These are phyloP conservation scores for Forficula auricularia DNA, from an alignment of 1,140 invertebrate genomes.

Conservation along the genomic window DNA sequence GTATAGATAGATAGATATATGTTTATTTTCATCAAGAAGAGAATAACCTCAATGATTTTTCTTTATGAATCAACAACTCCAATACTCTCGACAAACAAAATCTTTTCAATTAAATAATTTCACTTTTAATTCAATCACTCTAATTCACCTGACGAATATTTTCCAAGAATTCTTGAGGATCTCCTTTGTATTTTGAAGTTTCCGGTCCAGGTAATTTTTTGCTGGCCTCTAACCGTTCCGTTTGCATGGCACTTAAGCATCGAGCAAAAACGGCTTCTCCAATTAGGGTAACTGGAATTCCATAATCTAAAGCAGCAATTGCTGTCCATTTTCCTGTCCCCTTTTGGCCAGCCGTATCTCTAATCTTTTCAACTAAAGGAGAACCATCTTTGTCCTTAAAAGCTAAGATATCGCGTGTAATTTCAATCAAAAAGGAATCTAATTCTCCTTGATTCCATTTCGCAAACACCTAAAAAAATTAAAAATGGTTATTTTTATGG, in stretches of 20 bases:
- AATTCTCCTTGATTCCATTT: constrained; percentile 94
- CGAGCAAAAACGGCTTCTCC: constrained; percentile 95
- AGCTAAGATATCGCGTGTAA: constrained; percentile 89
- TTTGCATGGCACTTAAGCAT: constrained; percentile 70
- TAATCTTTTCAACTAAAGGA: constrained; percentile 77
- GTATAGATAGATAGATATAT: too few relatives aligned
- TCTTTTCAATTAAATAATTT: too few relatives aligned
- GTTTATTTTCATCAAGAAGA: too few relatives aligned
- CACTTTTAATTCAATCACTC: too few relatives aligned
- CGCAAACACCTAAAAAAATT: constrained; percentile 48
- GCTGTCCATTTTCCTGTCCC: constrained; percentile 99
- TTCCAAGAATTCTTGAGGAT: constrained; percentile 68
- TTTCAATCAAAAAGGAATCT: constrained; percentile 97
- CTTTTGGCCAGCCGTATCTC: constrained; percentile 93
- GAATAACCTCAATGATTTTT: too few relatives aligned
- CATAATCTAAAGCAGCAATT: constrained; percentile 88
- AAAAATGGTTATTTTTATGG: too few relatives aligned
- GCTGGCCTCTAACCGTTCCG: constrained; percentile 68
- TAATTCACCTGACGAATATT: constrained; percentile 39
- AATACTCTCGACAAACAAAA: too few relatives aligned
- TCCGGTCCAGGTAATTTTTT: constrained; percentile 34
- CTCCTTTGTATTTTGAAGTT: constrained; percentile 35
- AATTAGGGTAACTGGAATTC: constrained; percentile 92
- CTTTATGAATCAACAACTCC: too few relatives aligned
- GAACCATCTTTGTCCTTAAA: constrained; percentile 74